phyloP scores from a whole-genome alignment of 2,113 vertebrate genomes.

The Taurulus bubalis region DNA sequence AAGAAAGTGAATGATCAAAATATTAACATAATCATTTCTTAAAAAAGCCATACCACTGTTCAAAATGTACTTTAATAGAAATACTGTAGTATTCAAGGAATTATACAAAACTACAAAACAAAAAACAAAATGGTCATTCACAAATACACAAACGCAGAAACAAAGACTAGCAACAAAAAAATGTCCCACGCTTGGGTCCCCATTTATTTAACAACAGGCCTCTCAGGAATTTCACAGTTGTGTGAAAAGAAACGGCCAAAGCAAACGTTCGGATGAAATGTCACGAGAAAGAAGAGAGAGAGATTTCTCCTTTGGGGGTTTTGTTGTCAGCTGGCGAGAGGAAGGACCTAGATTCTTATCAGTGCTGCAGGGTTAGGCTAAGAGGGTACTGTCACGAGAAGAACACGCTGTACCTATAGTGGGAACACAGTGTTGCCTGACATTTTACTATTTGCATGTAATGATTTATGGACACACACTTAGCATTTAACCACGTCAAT shows the following conservation, averaged over 20 bases:
- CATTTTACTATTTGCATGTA: constrained; percentile 61
- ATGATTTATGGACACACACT: constrained; percentile 68
- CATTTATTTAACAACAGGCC: constrained; percentile 50
- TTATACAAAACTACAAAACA: background rate
- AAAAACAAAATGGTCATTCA: background rate
- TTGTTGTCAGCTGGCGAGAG: constrained; percentile 46
- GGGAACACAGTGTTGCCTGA: constrained; percentile 61
- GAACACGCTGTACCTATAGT: constrained; percentile 57
- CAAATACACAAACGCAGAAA: background rate
- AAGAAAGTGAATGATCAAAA: background rate
- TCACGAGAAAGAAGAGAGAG: constrained; percentile 51
- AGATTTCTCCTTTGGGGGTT: constrained; percentile 46
- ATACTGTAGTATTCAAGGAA: background rate
- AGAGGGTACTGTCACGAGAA: constrained; percentile 48
- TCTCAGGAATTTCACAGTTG: constrained; percentile 52
- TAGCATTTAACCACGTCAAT: constrained; percentile 64
- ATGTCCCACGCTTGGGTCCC: background rate
- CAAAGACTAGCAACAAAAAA: background rate
- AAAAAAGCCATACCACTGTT: background rate
- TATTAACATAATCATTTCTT: background rate
- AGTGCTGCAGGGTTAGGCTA: constrained; percentile 38
- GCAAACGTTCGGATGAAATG: constrained; percentile 48
- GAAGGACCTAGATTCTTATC: constrained; percentile 56
- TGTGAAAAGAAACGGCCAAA: constrained; percentile 47
- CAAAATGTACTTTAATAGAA: background rate